These are phyloP conservation scores for Meandrina meandrites DNA, from an alignment of 92 coral and sea anemone species.

Conservation along the genomic window DNA sequence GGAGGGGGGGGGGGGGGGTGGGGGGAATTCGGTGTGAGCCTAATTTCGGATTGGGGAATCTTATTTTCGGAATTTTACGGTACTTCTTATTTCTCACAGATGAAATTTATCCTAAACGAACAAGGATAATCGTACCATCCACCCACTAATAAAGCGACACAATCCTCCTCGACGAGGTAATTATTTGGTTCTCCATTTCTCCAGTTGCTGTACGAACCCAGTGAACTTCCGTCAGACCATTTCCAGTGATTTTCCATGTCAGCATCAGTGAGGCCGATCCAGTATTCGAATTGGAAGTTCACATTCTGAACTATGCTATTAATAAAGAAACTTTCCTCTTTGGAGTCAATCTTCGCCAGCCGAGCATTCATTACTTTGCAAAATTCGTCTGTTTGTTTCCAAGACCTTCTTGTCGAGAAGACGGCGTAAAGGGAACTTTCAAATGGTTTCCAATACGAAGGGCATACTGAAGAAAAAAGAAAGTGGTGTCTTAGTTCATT, in stretches of 20 bases:
- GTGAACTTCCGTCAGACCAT: constrained; percentile 7
- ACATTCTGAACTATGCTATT: not conserved
- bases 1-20: too few relatives aligned
- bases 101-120: not conserved
- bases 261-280: constrained; percentile 6
- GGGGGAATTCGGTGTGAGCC: too few relatives aligned
- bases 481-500: not conserved
- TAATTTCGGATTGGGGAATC: too few relatives aligned
- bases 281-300: not conserved
- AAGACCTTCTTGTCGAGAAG: not conserved
- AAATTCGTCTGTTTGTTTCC: not conserved
- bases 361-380: not conserved
- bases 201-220: constrained; percentile 16
- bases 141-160: not conserved
- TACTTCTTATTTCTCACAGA: constrained; percentile 8
- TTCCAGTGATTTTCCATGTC: not conserved
- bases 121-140: constrained; percentile 8
- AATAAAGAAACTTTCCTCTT: not conserved
- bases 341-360: constrained; percentile 22
- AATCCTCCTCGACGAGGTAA: not conserved
- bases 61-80: too few relatives aligned
- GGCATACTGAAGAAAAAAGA: not conserved
- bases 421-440: not conserved
- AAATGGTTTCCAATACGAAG: not conserved
- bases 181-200: not conserved